A percentile compares a stretch with the other conserved stretches of the same genome.
These are phyloP conservation scores for Drosophila putrida DNA, from an alignment of 2,888 invertebrate genomes.

Conservation along the genomic window DNA sequence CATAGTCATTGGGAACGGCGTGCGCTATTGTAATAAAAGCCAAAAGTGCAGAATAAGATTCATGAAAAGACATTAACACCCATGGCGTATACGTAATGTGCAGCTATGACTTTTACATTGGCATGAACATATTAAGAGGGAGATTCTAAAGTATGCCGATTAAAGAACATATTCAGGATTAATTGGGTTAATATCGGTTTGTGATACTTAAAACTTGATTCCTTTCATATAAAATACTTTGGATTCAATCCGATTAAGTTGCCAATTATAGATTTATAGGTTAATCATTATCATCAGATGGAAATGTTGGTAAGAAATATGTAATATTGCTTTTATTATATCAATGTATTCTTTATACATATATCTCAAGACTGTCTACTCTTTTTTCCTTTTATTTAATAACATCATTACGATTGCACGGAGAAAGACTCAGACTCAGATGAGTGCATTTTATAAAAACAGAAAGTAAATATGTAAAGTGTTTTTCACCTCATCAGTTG, in stretches of 20 bases:
- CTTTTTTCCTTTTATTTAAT: not conserved
- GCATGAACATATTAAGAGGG: not conserved
- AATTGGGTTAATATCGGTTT: not conserved
- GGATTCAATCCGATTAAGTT: not conserved
- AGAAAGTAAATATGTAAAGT: not conserved
- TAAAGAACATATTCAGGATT: not conserved
- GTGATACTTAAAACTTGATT: not conserved
- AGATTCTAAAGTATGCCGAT: not conserved
- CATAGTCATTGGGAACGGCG: slow-evolving; percentile 52
- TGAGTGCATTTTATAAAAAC: not conserved
- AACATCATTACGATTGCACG: not conserved
- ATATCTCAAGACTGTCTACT: not conserved
- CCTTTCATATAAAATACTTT: not conserved
- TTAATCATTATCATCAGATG: not conserved
- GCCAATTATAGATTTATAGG: not conserved
- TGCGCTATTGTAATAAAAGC: slow-evolving; percentile 38
- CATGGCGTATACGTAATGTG: slow-evolving; percentile 47
- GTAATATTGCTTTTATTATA: no score
- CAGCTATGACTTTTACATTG: slow-evolving; percentile 27
- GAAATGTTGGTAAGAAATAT: no score
- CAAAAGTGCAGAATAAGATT: slow-evolving; percentile 43
- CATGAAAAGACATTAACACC: slow-evolving; percentile 54
- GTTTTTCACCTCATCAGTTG: slow-evolving; percentile 6
- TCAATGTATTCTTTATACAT: not conserved
- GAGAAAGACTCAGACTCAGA: not conserved